Percentiles rank a stretch among this genome's conserved stretches.
Evolutionary conservation across 2,797 vertebrate species (phyloP).

Genomic region (Myiotriccus ornatus): DNA sequence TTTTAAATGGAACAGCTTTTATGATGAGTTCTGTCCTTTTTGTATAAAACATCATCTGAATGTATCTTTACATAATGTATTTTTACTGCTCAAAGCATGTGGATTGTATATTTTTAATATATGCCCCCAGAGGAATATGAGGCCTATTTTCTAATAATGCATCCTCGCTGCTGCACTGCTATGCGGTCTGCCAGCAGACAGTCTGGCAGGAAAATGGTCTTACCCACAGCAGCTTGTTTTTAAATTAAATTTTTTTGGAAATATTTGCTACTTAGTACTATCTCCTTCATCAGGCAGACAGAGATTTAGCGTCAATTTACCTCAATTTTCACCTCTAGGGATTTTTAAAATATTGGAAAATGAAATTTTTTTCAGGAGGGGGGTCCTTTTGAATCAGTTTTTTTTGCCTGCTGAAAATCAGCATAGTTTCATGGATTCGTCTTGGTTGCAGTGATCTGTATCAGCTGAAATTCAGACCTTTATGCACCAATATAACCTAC

Average conservation of each 20-base stretch:
- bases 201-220: slow-evolving; percentile 47
- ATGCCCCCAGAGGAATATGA: slow-evolving; percentile 4
- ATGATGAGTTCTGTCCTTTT: background rate
- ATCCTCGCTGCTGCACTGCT: background rate
- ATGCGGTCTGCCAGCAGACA: slow-evolving; percentile 45
- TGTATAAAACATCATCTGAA: background rate
- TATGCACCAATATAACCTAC: rapidly evolving
- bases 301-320: background rate
- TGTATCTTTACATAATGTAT: background rate
- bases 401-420: background rate
- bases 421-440: background rate
- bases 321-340: slow-evolving; percentile 8
- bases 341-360: background rate
- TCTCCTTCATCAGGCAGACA: slow-evolving; percentile 15
- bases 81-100: background rate
- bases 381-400: background rate
- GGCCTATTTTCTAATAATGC: slow-evolving; percentile 41
- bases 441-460: background rate
- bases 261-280: slow-evolving; percentile 25
- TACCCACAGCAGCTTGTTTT: slow-evolving; percentile 30
- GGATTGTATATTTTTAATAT: slow-evolving; percentile 20
- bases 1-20: background rate
- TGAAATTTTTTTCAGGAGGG: background rate
- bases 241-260: background rate
- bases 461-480: background rate